These are phyloP conservation scores for Haplotaxodon microlepis DNA, from an alignment of 2,113 vertebrate species.

Conservation along the genomic window DNA sequence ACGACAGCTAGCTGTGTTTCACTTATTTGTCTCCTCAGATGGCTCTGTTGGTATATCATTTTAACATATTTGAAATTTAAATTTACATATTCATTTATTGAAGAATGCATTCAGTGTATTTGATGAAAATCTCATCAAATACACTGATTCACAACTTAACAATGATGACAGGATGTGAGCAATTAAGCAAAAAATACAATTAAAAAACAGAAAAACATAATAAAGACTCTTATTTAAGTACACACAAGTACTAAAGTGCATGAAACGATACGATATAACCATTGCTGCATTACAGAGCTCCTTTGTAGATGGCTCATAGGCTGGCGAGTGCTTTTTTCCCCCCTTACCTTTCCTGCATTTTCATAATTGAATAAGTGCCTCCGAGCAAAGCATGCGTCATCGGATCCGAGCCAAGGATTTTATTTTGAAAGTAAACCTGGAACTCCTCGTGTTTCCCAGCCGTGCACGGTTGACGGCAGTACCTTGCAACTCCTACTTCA, in stretches of 20 bases:
- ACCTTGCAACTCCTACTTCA: conserved; percentile 30
- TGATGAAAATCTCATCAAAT: neutral
- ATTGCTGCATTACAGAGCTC: neutral
- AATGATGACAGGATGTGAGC: neutral
- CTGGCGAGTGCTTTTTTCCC: neutral
- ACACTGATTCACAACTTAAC: neutral
- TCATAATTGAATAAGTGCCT: neutral
- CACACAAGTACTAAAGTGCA: neutral
- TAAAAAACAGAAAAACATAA: neutral
- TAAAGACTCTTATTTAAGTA: neutral
- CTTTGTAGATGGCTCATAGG: neutral
- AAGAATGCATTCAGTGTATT: neutral
- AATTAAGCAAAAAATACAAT: neutral
- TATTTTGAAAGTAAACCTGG: conserved; percentile 24
- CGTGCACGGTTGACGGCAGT: neutral
- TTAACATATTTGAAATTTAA: neutral
- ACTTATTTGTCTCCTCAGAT: neutral
- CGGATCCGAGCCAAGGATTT: neutral
- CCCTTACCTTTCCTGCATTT: neutral
- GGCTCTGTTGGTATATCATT: neutral
- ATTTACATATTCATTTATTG: neutral
- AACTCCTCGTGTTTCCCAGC: neutral
- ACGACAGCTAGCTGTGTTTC: neutral
- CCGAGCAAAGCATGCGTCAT: neutral
- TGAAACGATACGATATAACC: neutral